Evolutionary conservation across 2,797 vertebrate species (phyloP).

Genomic region (Bothrops alternatus): DNA sequence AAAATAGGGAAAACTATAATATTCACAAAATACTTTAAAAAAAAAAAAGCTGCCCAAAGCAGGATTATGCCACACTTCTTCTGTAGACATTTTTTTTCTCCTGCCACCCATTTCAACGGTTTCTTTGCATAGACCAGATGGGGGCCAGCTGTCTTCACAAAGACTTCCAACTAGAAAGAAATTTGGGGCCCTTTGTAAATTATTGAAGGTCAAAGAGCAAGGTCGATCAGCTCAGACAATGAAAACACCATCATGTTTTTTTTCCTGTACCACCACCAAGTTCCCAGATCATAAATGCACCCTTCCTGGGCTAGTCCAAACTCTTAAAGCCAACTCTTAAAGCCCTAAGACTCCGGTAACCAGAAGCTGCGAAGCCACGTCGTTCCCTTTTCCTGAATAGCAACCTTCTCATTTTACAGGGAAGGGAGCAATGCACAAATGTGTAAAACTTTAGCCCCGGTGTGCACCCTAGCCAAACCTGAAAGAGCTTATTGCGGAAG

Average conservation of each 20-base stretch:
- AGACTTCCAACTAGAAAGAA: background rate
- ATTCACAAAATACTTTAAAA: background rate
- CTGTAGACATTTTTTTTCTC: background rate
- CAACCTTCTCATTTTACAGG: background rate
- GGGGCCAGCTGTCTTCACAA: background rate
- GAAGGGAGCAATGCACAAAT: background rate
- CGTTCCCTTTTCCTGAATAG: background rate
- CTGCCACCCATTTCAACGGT: background rate
- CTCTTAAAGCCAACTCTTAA: background rate
- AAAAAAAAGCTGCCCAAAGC: conserved; percentile 55
- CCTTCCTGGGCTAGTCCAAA: background rate
- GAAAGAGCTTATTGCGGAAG: background rate
- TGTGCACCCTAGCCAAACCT: background rate
- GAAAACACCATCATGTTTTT: background rate
- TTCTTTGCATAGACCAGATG: conserved; percentile 2
- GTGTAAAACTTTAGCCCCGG: background rate
- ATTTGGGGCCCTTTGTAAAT: background rate
- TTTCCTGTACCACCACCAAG: background rate
- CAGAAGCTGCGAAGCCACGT: conserved; percentile 23
- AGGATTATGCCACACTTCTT: background rate
- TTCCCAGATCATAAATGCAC: background rate
- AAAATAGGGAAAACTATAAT: background rate
- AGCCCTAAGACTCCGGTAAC: accelerated
- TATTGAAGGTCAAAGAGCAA: background rate
- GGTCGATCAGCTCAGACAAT: background rate